Evolutionary conservation across 2,888 invertebrate genomes (phyloP), one percentile per base, ranked within the genome.

Genomic region (Nomada lathburiana): DNA sequence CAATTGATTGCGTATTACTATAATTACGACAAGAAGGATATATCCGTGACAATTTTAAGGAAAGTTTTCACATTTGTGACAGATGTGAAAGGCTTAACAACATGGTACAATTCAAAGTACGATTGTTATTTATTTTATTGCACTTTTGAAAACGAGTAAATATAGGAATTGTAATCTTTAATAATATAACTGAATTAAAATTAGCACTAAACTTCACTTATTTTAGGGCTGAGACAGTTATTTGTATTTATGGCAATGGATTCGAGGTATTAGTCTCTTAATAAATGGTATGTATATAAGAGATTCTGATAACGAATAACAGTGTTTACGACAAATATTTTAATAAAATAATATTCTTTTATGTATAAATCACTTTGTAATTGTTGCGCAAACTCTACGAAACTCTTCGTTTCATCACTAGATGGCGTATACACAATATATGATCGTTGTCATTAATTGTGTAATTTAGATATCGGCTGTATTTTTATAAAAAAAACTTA

Each of bases 221-320:
- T 90, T 88, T 86, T 89, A 92, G 90, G 80, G 78, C 87, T 59
- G 76, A 86, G 55, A 88, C 94, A 80, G 86, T 92, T 69, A 86
- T 94, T 42, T 94, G 95, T 90, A 89, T 95, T 18, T 95, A 94
- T 91, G 96, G 96, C 55, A 94, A 94, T 91, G 95, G 95, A 47
- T 90, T 95, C 67, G 95, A 95, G 91, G 84, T 95, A n/a, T 84
- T 93, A 65, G 53, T 65, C 4, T n/a, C 10, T 10, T 26, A 59
- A 67, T 50, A 55, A 76, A 36, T 55, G 65, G 36, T 11, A 13
- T 44, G 9, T 44, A 50, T 13, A 68, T 52, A 44, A 36, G n/a
- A 60, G 7, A 23, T 42, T 55, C 5, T 42, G 29, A 47, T 23
- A 20, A 20, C 13, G 50, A 55, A 23, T 68, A 68, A 74, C 18